Percentiles rank a stretch among this genome's conserved stretches.
These are phyloP conservation scores for Tethea ocularis DNA, from an alignment of 2,888 invertebrate species.

Conservation along the genomic window DNA sequence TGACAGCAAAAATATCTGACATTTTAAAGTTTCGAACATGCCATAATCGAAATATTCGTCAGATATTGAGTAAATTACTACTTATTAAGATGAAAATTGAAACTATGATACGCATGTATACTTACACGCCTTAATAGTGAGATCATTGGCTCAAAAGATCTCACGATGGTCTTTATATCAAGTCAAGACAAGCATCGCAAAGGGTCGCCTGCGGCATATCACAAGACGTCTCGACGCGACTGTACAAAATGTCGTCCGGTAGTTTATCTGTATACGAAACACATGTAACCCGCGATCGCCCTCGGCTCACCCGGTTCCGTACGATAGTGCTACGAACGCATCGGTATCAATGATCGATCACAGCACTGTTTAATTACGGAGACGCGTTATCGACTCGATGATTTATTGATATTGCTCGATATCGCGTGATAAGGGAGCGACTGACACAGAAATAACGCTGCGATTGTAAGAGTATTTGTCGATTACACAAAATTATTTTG, in stretches of 20 bases:
- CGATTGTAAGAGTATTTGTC: not conserved
- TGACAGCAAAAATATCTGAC: not conserved
- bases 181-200: no score
- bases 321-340: constrained; percentile 31
- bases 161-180: no score
- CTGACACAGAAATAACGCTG: constrained; percentile 20
- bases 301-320: constrained; percentile 13
- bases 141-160: no score
- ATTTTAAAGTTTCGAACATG: no score
- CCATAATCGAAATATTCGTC: no score
- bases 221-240: constrained; percentile 6
- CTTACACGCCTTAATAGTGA: no score
- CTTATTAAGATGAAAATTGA: no score
- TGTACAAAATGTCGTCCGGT: constrained; percentile 19
- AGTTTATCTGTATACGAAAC: constrained; percentile 24
- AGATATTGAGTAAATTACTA: no score
- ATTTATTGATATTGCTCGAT: constrained; percentile 78
- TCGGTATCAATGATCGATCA: constrained; percentile 69
- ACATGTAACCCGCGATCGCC: constrained; percentile 14
- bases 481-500: not conserved
- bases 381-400: constrained; percentile 64
- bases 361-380: constrained; percentile 69
- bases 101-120: no score
- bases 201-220: no score
- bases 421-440: constrained; percentile 47